Base-by-base conservation (phyloP, 2,113 vertebrate species). In the Oncorhynchus kisutch region DNA sequence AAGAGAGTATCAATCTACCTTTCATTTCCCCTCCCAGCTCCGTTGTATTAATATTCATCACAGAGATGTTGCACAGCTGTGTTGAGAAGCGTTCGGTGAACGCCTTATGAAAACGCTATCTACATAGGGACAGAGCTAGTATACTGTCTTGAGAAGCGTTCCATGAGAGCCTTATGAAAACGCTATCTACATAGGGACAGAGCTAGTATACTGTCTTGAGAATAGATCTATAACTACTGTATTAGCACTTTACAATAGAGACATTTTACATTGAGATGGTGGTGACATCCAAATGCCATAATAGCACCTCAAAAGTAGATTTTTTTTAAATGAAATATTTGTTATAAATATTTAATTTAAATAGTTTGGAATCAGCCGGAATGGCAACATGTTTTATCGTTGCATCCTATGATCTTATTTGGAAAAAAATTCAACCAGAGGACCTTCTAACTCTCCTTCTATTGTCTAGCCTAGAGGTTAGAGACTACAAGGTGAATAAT, bases 281-380 rank as follows among this genome's bases (percentile, higher is more conserved):
- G 82, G 79, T 72, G 68, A 72, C 51, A 18, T 84, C 84, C 84
- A 84, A 75, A 76, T 45, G 78, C 70, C 81, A 89, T 59, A 75
- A 76, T 85, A 85, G 72, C 78, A 80, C 80, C 64, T 59, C 83
- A 64, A 84, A 87, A 86, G 84, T 84, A 24, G 81, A 51, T 82
- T 85, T 85, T 87, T 91, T 88, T n/a, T n/a, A n/a, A n/a, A n/a
- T n/a, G n/a, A 85, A 9, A 91, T 88, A 76, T 77, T 85, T 45
- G 87, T 76, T 34, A 2, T 57, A 85, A 86, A 80, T 88, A 88
- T 88, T 88, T 85, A 81, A 91, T 88, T 86, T 84, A 83, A 78
- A 78, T 60, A 73, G 62, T 84, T 89, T 88, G 87, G 79, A 88
- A n/a, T 87, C 80, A 78, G 81, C 85, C 84, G 88, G 82, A 88